Base-by-base conservation (phyloP, 2,113 vertebrate species). In the Brachirus orientalis region DNA sequence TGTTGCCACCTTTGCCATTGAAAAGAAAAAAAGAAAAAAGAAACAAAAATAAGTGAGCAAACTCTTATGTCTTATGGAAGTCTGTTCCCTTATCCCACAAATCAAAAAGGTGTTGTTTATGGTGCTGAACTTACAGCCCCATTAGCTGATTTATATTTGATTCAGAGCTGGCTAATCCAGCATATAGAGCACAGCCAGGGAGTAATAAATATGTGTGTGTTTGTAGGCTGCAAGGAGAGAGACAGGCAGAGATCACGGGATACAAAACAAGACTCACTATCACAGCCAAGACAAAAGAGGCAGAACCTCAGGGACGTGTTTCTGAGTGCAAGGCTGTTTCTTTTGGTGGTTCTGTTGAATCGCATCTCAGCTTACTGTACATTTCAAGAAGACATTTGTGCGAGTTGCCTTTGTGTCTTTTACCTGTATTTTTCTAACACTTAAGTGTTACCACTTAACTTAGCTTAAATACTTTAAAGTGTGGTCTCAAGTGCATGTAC, bases 171-270 rank as follows among this genome's bases (percentile, higher is more conserved):
- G 67, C 65, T 83, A 82, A 85, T 87, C 75, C 65, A 58, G 62
- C 75, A 75, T 68, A 72, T 69, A 62, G 77, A 81, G 69, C 11
- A 3, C 69, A 47, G 82, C 45, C 70, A 80, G 70, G 69, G 64
- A 48, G 66, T 73, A 80, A 86, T 83, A 67, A 82, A 81, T n/a
- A n/a, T 85, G 82, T 74, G 6, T 57, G 64, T 64, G 59, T 82
- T 74, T 66, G 74, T 79, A n/a, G 51, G 55, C 69, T 66, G 73
- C 19, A 70, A 79, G 53, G 63, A 63, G 77, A 71, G 68, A 83
- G 65, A 76, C 51, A 82, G 63, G 55, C 65, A 74, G 60, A 83
- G 71, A 89, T 89, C 84, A 85, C 72, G 83, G 72, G 75, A 82
- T 82, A 82, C 70, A 69, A 84, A 75, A 82, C 72, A 61, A 83